These are phyloP conservation scores for Aphelinus atriplicis DNA, from an alignment of 1,140 invertebrate species.

Conservation along the genomic window DNA sequence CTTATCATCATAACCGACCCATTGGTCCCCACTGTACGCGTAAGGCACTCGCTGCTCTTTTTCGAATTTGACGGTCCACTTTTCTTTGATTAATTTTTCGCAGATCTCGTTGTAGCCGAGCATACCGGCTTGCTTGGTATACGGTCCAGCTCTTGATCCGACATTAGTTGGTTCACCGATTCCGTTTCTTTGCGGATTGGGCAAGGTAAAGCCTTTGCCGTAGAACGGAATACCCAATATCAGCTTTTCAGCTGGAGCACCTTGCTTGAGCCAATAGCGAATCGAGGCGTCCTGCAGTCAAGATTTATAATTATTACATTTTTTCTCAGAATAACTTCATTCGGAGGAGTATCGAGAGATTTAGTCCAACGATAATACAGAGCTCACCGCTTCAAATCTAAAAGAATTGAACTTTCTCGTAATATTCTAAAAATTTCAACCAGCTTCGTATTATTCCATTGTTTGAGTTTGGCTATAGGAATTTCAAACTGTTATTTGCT, in stretches of 20 bases:
- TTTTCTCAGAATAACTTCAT: no score
- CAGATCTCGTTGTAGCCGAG: conserved; percentile 60
- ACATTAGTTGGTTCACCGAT: conserved; percentile 53
- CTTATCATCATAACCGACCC: conserved; percentile 62
- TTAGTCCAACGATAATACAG: no score
- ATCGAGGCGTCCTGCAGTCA: conserved; percentile 59
- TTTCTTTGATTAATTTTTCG: conserved; percentile 42
- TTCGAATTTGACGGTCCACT: conserved; percentile 46
- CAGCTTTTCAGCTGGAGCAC: conserved; percentile 68
- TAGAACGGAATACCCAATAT: conserved; percentile 77
- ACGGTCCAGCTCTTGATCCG: conserved; percentile 58
- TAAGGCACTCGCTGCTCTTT: conserved; percentile 56
- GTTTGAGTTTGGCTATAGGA: no score
- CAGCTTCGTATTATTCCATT: no score
- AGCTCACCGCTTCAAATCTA: no score
- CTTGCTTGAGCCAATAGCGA: conserved; percentile 68
- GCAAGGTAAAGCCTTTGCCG: conserved; percentile 74
- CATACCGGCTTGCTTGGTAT: conserved; percentile 62
- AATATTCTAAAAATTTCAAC: no score
- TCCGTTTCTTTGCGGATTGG: conserved; percentile 53
- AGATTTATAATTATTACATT: no score
- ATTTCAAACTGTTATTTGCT: no score
- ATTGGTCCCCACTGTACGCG: conserved; percentile 57
- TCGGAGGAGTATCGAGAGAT: no score
- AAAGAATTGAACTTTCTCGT: no score